Evolutionary conservation across 1,140 invertebrate species (phyloP), one percentile per base, ranked within the genome.

Genomic region (Neelides sp.): DNA sequence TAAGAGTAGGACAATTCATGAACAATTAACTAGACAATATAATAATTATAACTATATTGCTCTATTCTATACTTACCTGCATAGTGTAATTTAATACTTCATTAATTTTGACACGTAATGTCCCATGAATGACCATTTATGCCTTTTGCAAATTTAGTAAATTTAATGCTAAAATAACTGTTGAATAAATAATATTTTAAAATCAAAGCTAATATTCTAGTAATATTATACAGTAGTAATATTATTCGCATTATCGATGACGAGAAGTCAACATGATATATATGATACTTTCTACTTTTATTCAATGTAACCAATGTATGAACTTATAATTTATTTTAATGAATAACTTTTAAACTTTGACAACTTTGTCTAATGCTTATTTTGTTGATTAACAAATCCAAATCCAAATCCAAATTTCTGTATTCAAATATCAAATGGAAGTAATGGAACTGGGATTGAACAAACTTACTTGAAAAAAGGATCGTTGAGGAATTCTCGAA

Each of bases 381-480:
- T 34, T 34, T 34, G 30, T 10, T 10, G n/a, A 10, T 34, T 10
- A 34, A 34, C 8, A 10, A 8, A 32, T 32, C n/a, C 8, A 10
- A 10, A n/a, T 32, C 30, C 30, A 32, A n/a, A 8, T 32, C 8
- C 30, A 32, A 32, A 8, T 8, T 39, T 39, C n/a, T 39, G n/a
- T n/a, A 39, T 39, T 19, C 5, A n/a, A 8, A 8, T 7, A n/a
- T 39, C 37, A n/a, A 8, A 10, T 39, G n/a, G 37, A 15, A 39
- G 20, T 39, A 39, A 39, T n/a, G 37, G n/a, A n/a, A 15, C 15
- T 8, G 4, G 13, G 15, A 51, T 8, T 8, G 4, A 20, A 20
- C 17, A 2, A 17, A 61, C 60, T 62, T 61, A 62, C 61, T 47
- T 49, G 52, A 62, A 62, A 35, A 62, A 62, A 4, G 61, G 61